Conservation (phyloP, 2,888 invertebrate species). For the Bembecia ichneumoniformis region DNA sequence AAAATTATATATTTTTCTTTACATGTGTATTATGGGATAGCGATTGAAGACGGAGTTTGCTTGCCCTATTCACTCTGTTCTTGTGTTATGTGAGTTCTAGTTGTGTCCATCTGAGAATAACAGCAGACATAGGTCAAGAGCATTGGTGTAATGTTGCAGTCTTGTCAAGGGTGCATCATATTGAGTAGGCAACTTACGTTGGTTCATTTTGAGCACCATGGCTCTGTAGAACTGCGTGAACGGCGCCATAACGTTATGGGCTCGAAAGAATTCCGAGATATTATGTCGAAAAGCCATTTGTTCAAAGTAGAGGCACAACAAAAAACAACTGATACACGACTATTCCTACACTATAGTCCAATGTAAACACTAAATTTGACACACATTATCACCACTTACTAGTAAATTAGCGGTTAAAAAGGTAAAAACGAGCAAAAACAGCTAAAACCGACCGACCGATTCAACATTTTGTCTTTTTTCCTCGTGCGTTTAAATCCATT, state of each 20-base stretch:
- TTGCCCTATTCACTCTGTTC: no score
- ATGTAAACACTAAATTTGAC: conserved; percentile 60
- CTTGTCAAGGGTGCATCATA: background rate
- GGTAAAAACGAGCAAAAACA: conserved; percentile 10
- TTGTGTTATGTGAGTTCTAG: no score
- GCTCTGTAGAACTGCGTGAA: conserved; percentile 58
- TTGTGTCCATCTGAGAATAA: no score
- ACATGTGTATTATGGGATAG: no score
- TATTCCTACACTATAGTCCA: conserved; percentile 26
- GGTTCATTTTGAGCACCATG: conserved; percentile 66
- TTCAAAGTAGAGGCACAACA: background rate
- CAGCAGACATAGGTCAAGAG: no score
- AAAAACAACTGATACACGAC: conserved; percentile 1
- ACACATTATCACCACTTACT: conserved; percentile 61
- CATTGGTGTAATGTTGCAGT: no score
- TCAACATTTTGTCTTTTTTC: background rate
- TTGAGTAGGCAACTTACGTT: conserved; percentile 38
- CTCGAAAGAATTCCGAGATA: conserved; percentile 34
- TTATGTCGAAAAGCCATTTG: conserved; percentile 39
- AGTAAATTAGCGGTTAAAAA: conserved; percentile 9
- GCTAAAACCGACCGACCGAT: background rate
- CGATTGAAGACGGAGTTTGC: no score
- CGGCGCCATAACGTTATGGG: conserved; percentile 52
- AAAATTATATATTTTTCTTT: no score
- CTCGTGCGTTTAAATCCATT: no score